Conservation (phyloP, 1,140 invertebrate genomes). For the Himalopsyche phryganea region DNA sequence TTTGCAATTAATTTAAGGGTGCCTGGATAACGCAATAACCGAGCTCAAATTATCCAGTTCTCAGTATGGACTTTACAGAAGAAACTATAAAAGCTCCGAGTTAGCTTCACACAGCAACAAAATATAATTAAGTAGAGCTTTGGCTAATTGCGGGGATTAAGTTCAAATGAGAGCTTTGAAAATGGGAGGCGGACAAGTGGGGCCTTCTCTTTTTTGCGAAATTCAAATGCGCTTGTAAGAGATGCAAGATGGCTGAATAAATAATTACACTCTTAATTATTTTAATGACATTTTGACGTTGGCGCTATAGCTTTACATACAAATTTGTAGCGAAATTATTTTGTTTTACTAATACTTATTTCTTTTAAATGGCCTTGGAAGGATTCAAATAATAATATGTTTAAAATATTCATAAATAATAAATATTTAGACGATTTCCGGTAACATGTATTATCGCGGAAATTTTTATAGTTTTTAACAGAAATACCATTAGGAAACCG, state of each 20-base stretch:
- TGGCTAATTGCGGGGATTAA: slow-evolving; percentile 1
- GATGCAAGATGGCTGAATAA: slow-evolving; percentile 1
- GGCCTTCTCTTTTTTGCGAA: background rate
- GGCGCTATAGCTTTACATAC: background rate
- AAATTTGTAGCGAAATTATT: no score
- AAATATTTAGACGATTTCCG: no score
- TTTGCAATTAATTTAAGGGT: no score
- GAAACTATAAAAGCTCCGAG: slow-evolving; percentile 13
- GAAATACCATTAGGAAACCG: no score
- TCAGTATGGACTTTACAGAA: background rate
- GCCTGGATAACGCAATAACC: no score
- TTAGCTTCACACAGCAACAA: slow-evolving; percentile 5
- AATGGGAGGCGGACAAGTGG: background rate
- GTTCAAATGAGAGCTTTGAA: slow-evolving; percentile 2
- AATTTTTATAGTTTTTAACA: no score
- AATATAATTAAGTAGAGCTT: slow-evolving; percentile 13
- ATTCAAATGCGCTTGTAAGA: background rate
- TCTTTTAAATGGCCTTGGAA: no score
- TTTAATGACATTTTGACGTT: slow-evolving; percentile 1
- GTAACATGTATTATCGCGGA: no score
- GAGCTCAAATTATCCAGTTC: no score
- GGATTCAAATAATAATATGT: no score
- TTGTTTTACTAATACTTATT: no score
- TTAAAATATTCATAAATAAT: no score
- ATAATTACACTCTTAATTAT: slow-evolving; percentile 1